phyloP scores from a whole-genome alignment of 2,888 invertebrate species.

The Cecidostiba fungosa region DNA sequence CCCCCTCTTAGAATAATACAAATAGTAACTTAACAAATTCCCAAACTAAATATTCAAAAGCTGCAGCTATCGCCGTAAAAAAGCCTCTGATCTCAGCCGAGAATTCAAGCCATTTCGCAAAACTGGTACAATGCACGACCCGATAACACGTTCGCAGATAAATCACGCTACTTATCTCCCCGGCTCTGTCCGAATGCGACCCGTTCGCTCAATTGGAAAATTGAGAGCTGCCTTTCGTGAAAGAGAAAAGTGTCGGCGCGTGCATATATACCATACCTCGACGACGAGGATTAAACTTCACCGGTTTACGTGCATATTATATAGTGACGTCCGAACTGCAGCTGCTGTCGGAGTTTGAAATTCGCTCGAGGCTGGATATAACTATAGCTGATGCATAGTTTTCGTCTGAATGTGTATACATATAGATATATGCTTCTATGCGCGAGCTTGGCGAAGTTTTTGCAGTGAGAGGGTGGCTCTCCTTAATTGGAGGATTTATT shows the following conservation, averaged over 20 bases:
- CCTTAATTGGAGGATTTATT: background rate
- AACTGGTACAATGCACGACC: background rate
- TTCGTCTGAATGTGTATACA: background rate
- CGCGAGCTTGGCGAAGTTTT: background rate
- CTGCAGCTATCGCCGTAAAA: background rate
- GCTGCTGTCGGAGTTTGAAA: background rate
- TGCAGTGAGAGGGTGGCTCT: background rate
- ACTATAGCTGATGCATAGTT: background rate
- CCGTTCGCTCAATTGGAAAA: constrained; percentile 1
- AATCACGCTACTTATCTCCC: constrained; percentile 23
- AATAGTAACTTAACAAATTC: background rate
- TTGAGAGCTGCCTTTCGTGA: background rate
- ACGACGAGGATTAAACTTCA: constrained; percentile 1
- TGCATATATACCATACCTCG: background rate
- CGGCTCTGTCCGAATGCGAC: background rate
- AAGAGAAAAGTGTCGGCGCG: background rate
- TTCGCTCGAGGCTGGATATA: background rate
- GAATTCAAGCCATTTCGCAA: background rate
- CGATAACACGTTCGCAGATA: background rate
- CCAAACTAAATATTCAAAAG: background rate
- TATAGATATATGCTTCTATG: background rate
- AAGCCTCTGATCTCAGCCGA: background rate
- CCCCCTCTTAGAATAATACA: too few species aligned
- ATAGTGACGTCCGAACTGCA: background rate
- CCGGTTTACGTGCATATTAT: background rate